A percentile compares a stretch with the other conserved stretches of the same genome.
Conservation (phyloP, 2,888 invertebrate species). For the Chaitophorus viminalis region DNA sequence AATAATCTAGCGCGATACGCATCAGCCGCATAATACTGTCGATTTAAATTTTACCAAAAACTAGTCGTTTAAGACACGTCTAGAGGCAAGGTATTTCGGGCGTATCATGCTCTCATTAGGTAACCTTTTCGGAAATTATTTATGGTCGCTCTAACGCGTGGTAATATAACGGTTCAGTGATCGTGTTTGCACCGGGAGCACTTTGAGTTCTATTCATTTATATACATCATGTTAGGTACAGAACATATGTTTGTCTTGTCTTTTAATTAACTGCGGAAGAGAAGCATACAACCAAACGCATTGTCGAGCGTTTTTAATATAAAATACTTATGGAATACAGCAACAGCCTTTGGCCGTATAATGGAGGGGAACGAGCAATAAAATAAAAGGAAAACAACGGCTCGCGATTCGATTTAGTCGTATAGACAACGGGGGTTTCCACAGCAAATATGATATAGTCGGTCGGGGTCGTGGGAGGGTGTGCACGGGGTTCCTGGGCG, state of each 20-base stretch:
- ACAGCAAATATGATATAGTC: slow-evolving; percentile 31
- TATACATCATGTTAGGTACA: too few species aligned
- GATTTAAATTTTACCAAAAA: too few species aligned
- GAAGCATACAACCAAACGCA: background rate
- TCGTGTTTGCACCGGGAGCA: too few species aligned
- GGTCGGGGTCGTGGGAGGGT: background rate
- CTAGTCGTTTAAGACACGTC: background rate
- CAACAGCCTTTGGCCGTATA: background rate
- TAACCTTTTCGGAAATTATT: slow-evolving; percentile 6
- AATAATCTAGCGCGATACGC: too few species aligned
- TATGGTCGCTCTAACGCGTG: background rate
- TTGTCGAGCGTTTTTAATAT: slow-evolving; percentile 52
- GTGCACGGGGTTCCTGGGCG: background rate
- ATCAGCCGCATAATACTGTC: too few species aligned
- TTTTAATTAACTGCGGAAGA: slow-evolving; percentile 35
- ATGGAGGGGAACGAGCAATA: slow-evolving; percentile 20
- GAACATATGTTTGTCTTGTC: background rate
- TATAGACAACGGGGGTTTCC: background rate
- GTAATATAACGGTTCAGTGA: background rate
- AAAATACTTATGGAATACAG: slow-evolving; percentile 43
- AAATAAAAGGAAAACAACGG: slow-evolving; percentile 39
- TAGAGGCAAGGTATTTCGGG: background rate
- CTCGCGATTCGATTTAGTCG: slow-evolving; percentile 41
- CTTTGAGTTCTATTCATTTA: background rate
- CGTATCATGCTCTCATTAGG: background rate